phyloP scores from a whole-genome alignment of 2,113 vertebrate genomes.

The mouse (Mus musculus) region GRCm39 chrX:17098001-17098500 shows the following conservation, averaged over 20 bases:
- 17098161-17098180: constrained; percentile 47
- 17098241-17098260: constrained; percentile 60
- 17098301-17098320: constrained; percentile 68
- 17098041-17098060: background rate
- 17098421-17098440: constrained; percentile 78
- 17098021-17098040: background rate
- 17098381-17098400: constrained; percentile 76
- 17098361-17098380: constrained; percentile 77
- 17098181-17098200: constrained; percentile 33
- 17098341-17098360: constrained; percentile 66
- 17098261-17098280: constrained; percentile 67
- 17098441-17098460: constrained; percentile 75
- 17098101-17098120: background rate
- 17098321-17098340: constrained; percentile 66
- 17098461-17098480: constrained; percentile 77
- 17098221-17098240: constrained; percentile 54
- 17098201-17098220: constrained; percentile 40
- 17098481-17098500: constrained; percentile 77
- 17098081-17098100: constrained; percentile 13
- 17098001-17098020: background rate
- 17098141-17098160: constrained; percentile 14
- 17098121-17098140: constrained; percentile 22
- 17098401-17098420: constrained; percentile 80
- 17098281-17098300: constrained; percentile 74
- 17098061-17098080: constrained; percentile 47